phyloP scores from a whole-genome alignment of 2,888 invertebrate genomes.

The Serrognathus titanus region DNA sequence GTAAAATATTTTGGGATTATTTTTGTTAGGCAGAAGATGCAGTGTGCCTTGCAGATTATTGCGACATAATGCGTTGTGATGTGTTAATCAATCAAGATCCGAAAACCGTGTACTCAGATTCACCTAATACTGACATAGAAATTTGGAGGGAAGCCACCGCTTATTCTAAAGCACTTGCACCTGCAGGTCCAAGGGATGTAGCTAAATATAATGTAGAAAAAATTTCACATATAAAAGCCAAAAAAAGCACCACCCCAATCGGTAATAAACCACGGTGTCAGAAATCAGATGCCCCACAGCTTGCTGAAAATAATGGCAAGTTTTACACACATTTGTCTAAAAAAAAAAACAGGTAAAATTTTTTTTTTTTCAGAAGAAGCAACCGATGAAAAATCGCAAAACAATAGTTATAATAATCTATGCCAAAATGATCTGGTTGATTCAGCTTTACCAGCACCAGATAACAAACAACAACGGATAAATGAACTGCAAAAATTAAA shows the following conservation, averaged over 20 bases:
- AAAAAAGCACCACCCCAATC: slow-evolving; percentile 20
- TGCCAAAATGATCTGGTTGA: slow-evolving; percentile 67
- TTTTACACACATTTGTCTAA: not conserved
- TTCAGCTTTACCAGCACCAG: slow-evolving; percentile 64
- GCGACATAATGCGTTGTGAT: slow-evolving; percentile 94
- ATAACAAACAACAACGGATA: slow-evolving; percentile 64
- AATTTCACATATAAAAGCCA: slow-evolving; percentile 21
- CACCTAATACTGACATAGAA: slow-evolving; percentile 74
- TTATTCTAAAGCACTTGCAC: slow-evolving; percentile 61
- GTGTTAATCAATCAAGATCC: slow-evolving; percentile 74
- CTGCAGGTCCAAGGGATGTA: slow-evolving; percentile 45
- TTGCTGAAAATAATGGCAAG: slow-evolving; percentile 30
- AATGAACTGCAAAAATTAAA: slow-evolving; percentile 68
- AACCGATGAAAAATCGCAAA: slow-evolving; percentile 41
- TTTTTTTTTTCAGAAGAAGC: slow-evolving; percentile 11
- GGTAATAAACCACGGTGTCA: slow-evolving; percentile 38
- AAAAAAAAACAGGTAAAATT: not conserved
- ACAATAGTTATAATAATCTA: slow-evolving; percentile 42
- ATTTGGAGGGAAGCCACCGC: slow-evolving; percentile 77
- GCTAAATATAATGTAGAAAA: slow-evolving; percentile 44
- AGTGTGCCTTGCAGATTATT: slow-evolving; percentile 90
- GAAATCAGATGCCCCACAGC: slow-evolving; percentile 37
- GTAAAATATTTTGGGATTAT: not conserved
- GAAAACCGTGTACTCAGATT: slow-evolving; percentile 62
- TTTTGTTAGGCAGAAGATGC: slow-evolving; percentile 83